Evolutionary conservation across 1,140 invertebrate genomes (phyloP).

Genomic region (Sesamia nonagrioides): DNA sequence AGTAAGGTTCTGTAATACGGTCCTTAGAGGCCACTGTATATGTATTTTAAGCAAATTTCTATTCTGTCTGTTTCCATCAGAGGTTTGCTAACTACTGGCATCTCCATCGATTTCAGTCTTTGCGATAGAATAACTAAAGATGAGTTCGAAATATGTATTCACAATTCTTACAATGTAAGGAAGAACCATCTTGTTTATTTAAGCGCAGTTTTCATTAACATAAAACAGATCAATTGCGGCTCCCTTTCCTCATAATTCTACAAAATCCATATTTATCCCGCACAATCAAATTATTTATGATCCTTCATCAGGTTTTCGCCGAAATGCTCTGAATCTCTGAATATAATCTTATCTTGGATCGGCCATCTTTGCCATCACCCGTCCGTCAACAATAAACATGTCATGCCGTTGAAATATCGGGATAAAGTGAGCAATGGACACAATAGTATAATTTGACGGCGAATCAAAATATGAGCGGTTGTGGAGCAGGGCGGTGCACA

Average conservation of each 20-base stretch:
- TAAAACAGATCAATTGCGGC: slow-evolving; percentile 4
- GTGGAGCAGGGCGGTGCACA: slow-evolving; percentile 48
- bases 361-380: slow-evolving; percentile 72
- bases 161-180: not conserved
- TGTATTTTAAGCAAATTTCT: too few relatives aligned
- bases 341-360: slow-evolving; percentile 77
- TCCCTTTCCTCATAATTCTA: not conserved
- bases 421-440: slow-evolving; percentile 67
- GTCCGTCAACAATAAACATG: slow-evolving; percentile 82
- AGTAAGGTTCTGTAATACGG: too few relatives aligned
- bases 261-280: slow-evolving; percentile 35
- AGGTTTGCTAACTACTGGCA: too few relatives aligned
- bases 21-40: too few relatives aligned
- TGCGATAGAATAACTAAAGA: too few relatives aligned
- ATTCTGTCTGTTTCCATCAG: too few relatives aligned
- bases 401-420: slow-evolving; percentile 68
- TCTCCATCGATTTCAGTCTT: too few relatives aligned
- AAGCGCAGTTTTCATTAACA: not conserved
- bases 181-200: not conserved
- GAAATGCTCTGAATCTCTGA: slow-evolving; percentile 56
- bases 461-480: slow-evolving; percentile 62
- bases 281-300: slow-evolving; percentile 46
- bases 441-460: slow-evolving; percentile 80
- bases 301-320: slow-evolving; percentile 45
- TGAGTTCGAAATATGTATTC: not conserved